phyloP scores from a whole-genome alignment of 2,797 vertebrate species.

The Tragelaphus eurycerus region DNA sequence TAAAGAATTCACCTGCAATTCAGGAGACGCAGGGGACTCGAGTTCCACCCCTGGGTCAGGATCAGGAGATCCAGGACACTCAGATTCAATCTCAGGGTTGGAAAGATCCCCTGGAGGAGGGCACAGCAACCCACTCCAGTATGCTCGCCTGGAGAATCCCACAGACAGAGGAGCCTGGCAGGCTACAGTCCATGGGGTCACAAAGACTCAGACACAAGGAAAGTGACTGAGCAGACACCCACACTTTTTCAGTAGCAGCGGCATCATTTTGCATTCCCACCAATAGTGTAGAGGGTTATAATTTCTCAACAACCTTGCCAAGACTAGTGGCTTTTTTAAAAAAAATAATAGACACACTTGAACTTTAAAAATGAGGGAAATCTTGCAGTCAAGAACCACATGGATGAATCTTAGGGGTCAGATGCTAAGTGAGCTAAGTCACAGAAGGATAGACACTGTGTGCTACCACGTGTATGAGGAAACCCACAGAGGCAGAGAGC shows the following conservation, averaged over 20 bases:
- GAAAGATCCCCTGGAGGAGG: neutral
- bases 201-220: neutral
- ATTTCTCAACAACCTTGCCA: fast-evolving
- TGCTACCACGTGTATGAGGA: fast-evolving
- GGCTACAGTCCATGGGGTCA: neutral
- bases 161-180: fast-evolving
- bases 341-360: neutral
- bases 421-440: neutral
- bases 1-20: neutral
- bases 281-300: neutral
- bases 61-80: neutral
- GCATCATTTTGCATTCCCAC: neutral
- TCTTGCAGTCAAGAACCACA: neutral
- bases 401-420: too few species aligned
- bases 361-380: neutral
- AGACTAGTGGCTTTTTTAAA: neutral
- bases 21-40: neutral
- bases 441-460: neutral
- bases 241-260: too few species aligned
- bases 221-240: neutral
- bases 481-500: neutral
- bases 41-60: neutral
- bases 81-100: neutral
- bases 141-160: neutral
- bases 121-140: neutral